phyloP scores from a whole-genome alignment of 2,797 vertebrate genomes.

The Smutsia gigantea region DNA sequence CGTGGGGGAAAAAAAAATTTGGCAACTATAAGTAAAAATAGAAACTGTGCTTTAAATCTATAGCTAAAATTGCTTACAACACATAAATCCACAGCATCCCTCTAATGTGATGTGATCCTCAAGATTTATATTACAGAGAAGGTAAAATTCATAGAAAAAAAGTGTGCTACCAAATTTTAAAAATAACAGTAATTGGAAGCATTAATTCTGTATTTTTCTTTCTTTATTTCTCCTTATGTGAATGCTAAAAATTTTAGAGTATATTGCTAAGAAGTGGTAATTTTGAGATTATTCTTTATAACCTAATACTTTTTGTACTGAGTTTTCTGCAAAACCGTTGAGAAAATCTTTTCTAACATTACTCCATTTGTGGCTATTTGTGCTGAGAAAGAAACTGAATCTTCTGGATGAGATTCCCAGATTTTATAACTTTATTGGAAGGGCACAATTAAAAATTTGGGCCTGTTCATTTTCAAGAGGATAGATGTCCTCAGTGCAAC shows the following conservation, averaged over 20 bases:
- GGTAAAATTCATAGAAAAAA: background rate
- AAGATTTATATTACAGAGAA: background rate
- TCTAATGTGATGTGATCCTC: background rate
- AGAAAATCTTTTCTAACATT: background rate
- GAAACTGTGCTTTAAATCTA: background rate
- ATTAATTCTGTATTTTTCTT: background rate
- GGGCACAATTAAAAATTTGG: background rate
- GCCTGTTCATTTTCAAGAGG: background rate
- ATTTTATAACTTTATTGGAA: constrained; percentile 40
- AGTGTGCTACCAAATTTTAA: background rate
- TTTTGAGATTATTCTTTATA: background rate
- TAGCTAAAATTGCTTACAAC: background rate
- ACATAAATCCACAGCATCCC: background rate
- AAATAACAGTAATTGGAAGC: background rate
- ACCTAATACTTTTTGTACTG: background rate
- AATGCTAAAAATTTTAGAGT: constrained; percentile 4
- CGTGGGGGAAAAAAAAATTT: no score
- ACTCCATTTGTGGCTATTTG: background rate
- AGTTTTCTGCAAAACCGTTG: background rate
- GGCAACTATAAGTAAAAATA: background rate
- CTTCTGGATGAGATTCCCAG: background rate
- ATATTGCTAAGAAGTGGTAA: background rate
- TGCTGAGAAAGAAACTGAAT: background rate
- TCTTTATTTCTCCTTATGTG: background rate
- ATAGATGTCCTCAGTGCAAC: background rate